These are phyloP conservation scores for Limenitis camilla DNA, from an alignment of 2,888 invertebrate species.

Conservation along the genomic window DNA sequence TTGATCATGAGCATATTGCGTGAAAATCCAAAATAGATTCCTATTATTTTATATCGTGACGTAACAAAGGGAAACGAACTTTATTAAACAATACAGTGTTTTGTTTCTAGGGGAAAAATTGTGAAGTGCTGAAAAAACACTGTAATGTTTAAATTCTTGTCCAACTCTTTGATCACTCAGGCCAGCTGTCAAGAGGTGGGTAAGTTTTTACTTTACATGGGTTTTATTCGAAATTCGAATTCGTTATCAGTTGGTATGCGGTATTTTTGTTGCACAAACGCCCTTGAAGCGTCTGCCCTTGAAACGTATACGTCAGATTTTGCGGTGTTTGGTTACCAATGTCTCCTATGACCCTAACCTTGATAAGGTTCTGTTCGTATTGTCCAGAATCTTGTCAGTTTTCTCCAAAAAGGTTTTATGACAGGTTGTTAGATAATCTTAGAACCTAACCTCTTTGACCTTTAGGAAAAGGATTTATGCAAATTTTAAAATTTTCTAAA, in stretches of 20 bases:
- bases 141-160: constrained; percentile 79
- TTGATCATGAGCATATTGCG: constrained; percentile 62
- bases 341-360: constrained; percentile 1
- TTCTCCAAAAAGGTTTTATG: constrained; percentile 1
- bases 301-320: constrained; percentile 48
- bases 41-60: constrained; percentile 63
- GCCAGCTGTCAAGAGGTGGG: constrained; percentile 86
- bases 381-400: constrained; percentile 6
- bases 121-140: constrained; percentile 53
- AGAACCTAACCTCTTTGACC: constrained; percentile 55
- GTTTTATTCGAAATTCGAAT: constrained; percentile 6
- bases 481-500: not conserved
- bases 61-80: constrained; percentile 60
- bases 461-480: constrained; percentile 16
- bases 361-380: not conserved
- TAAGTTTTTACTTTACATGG: constrained; percentile 66
- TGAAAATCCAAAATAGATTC: constrained; percentile 68
- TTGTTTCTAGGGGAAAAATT: constrained; percentile 37
- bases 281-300: constrained; percentile 64
- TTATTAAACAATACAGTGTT: constrained; percentile 47
- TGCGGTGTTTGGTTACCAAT: constrained; percentile 25
- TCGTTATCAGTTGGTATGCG: constrained; percentile 23
- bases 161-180: constrained; percentile 75
- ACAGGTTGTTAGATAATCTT: constrained; percentile 48
- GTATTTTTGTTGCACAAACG: constrained; percentile 30